Evolutionary conservation across 2,113 vertebrate genomes (phyloP), one percentile per base, ranked within the genome.

Genomic region (Silurus meridionalis): DNA sequence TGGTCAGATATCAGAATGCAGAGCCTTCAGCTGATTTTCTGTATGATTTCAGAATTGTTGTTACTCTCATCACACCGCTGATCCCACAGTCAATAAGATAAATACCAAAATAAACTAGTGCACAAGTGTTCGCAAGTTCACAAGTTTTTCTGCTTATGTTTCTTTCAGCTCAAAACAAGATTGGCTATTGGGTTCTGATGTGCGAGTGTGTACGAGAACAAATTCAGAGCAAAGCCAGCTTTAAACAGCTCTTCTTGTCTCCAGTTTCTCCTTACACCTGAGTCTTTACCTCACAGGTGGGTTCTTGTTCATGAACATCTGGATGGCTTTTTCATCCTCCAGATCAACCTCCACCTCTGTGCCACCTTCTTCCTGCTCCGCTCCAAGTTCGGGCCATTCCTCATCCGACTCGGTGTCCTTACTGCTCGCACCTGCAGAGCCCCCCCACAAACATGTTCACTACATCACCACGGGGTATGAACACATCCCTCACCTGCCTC

Each of bases 241-340:
- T 69, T 69, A 14, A 69, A 37, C 28, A 8, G 13, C 64, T 67
- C 13, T 13, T 9, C 13, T 13, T 57, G 55, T 8, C 5, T 57
- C n/a, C 14, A 11, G 14, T 21, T 28, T 13, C 11, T 23, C 25
- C 55, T 14, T 10, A 67, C 64, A 53, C 11, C 53, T 3, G 3
- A 23, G 23, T 3, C 6, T 88, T 92, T 94, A 96, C 98, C 97
- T 96, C 89, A 96, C 82, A 10, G 97, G 98, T 6, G 97, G 96
- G 89, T 96, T 97, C 92, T 96, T 97, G 92, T 95, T 99, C 98
- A 99, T 99, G 93, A 99, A 99, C 95, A 97, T 95, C 91, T 98
- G 96, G 8, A 99, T 97, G 86, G 98, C 97, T 37, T 91, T 95
- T 89, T 99, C 98, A 14, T 99, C 98, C 57, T 97, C 96, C 0